Evolutionary conservation across 2,888 invertebrate species (phyloP).

Genomic region (Eupithecia centaureata): DNA sequence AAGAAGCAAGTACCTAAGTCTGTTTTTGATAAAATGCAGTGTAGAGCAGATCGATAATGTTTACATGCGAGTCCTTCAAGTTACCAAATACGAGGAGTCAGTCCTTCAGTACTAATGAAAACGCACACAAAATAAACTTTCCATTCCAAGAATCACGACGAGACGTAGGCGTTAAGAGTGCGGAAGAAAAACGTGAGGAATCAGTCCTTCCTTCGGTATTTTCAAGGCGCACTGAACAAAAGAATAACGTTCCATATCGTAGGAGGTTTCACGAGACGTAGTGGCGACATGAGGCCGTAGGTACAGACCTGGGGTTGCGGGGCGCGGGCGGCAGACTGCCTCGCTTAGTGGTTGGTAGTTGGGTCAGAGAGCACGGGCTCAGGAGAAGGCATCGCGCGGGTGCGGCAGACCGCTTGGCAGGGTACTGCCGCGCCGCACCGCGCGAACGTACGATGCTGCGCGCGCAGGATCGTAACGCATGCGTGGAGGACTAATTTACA

Average conservation of each 20-base stretch:
- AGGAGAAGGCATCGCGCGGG: conserved; percentile 15
- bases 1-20: not conserved
- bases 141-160: not conserved
- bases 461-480: conserved; percentile 13
- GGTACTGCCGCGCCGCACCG: conserved; percentile 26
- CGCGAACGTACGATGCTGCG: not conserved
- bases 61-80: conserved; percentile 30
- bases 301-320: conserved; percentile 16
- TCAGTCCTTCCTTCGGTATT: not conserved
- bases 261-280: conserved; percentile 6
- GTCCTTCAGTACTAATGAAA: not conserved
- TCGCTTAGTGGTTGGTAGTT: conserved; percentile 28
- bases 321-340: conserved; percentile 18
- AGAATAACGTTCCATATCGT: conserved; percentile 3
- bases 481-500: conserved; percentile 9
- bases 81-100: conserved; percentile 2
- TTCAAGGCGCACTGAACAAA: conserved; percentile 15
- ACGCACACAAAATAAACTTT: not conserved
- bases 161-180: not conserved
- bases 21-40: conserved; percentile 30
- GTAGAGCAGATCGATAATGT: conserved; percentile 40
- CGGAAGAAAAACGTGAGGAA: not conserved
- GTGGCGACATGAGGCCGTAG: not conserved
- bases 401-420: conserved; percentile 23
- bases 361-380: conserved; percentile 29